Base-by-base conservation (phyloP, 2,888 invertebrate genomes). In the Microctonus aethiopoides region DNA sequence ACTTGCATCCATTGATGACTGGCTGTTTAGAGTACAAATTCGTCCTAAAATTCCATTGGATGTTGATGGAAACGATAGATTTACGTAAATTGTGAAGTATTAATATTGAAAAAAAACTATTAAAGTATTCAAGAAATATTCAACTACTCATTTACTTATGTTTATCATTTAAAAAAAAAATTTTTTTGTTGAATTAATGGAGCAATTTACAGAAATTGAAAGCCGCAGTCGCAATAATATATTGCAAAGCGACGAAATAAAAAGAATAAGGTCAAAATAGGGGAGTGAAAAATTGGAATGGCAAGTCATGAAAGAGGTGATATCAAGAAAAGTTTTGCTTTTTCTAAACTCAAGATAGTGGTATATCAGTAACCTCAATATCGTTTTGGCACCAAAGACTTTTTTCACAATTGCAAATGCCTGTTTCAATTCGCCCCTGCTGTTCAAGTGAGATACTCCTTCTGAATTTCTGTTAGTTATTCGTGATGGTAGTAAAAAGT, bases 351-450 rank as follows among this genome's bases (percentile, higher is more conserved):
- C 24, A 26, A 41, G 41, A n/a, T n/a, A n/a, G 16, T 16, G 16
- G 46, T 16, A 46, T 46, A n/a, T 46, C 16, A 62, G 51, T 60
- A 36, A 62, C 29, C 62, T 62, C 46, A 62, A 46, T 46, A 62
- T 46, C 51, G 11, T 16, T 60, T 32, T 29, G 22, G 9, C 60
- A 46, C 26, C 29, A 29, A 62, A 46, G 51, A 3, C 46, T 62
- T n/a, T 20, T 46, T 62, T 62, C 46, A 29, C 46, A 34, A 62
- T 62, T 62, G 62, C 62, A 62, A 62, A 62, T 46, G 51, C 51
- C 61, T 26, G 2, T n/a, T 16, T n/a, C 7, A 16, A 16, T 46
- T 20, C 24, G 9, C 10, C 39, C 46, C 16, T 29, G 13, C 4
- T 26, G 22, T 10, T 26, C 9, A 29, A 46, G n/a, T 26, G n/a